Evolutionary conservation across 2,797 vertebrate species (phyloP).

Genomic region (Argentina silus): DNA sequence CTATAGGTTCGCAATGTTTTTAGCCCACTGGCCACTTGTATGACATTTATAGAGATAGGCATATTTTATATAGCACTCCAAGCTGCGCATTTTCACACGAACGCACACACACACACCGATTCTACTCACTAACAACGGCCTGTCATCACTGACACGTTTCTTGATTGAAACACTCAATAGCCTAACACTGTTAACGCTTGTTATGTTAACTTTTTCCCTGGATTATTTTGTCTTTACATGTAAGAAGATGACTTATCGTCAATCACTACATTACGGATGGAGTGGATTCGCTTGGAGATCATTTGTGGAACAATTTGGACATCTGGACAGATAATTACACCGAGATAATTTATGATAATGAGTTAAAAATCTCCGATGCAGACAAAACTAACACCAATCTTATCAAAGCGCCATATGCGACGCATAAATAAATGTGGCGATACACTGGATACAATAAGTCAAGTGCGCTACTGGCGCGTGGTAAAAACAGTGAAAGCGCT

Average conservation of each 20-base stretch:
- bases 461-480: slow-evolving; percentile 19
- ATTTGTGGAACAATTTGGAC: slow-evolving; percentile 83
- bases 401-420: slow-evolving; percentile 60
- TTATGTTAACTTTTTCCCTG: background rate
- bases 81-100: no score
- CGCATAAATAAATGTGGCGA: slow-evolving; percentile 59
- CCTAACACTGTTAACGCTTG: background rate
- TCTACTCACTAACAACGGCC: background rate
- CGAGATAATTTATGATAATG: slow-evolving; percentile 91
- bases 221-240: background rate
- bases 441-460: slow-evolving; percentile 28
- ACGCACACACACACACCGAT: no score
- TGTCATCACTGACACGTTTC: background rate
- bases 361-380: slow-evolving; percentile 67
- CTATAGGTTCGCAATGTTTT: no score
- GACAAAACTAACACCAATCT: slow-evolving; percentile 60
- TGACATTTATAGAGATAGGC: no score
- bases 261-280: slow-evolving; percentile 89
- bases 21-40: no score
- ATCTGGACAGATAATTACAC: slow-evolving; percentile 91
- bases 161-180: background rate
- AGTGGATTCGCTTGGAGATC: slow-evolving; percentile 88
- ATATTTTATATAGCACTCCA: no score
- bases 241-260: slow-evolving; percentile 81
- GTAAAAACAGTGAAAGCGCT: no score